Evolutionary conservation across 1,140 invertebrate species (phyloP).

Genomic region (Calycopis cecrops): DNA sequence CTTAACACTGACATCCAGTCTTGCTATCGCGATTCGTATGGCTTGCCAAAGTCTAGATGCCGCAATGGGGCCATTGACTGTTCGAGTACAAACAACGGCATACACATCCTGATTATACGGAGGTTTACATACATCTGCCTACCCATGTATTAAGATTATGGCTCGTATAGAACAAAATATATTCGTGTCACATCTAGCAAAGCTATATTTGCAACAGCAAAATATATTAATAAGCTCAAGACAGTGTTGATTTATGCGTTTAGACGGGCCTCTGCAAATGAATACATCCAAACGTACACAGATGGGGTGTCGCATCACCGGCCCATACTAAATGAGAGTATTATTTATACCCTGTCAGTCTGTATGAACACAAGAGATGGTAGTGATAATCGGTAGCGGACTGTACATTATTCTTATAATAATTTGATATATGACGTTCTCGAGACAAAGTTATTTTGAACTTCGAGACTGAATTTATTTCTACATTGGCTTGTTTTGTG

Average conservation of each 20-base stretch:
- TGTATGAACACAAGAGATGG: constrained; percentile 18
- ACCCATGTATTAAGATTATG: no score
- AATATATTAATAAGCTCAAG: constrained; percentile 69
- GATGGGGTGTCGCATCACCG: constrained; percentile 36
- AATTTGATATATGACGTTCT: constrained; percentile 3
- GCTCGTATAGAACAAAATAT: no score
- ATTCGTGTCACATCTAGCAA: constrained; percentile 31
- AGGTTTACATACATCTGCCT: no score
- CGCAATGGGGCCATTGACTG: no score
- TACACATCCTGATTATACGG: no score
- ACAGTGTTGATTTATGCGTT: constrained; percentile 65
- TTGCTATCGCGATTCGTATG: no score
- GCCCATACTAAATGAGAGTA: constrained; percentile 37
- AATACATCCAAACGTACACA: constrained; percentile 56
- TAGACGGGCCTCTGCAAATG: constrained; percentile 49
- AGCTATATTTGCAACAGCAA: constrained; percentile 29
- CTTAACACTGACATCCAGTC: no score
- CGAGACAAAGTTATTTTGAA: neutral
- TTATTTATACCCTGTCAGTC: constrained; percentile 32
- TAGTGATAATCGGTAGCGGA: constrained; percentile 12
- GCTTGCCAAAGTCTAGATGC: no score
- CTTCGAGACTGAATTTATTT: neutral
- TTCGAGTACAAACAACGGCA: no score
- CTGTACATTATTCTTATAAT: constrained; percentile 4
- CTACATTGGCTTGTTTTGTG: no score